Evolutionary conservation across 2,888 invertebrate genomes (phyloP), one percentile per base, ranked within the genome.

Genomic region (Mimachlamys varia): DNA sequence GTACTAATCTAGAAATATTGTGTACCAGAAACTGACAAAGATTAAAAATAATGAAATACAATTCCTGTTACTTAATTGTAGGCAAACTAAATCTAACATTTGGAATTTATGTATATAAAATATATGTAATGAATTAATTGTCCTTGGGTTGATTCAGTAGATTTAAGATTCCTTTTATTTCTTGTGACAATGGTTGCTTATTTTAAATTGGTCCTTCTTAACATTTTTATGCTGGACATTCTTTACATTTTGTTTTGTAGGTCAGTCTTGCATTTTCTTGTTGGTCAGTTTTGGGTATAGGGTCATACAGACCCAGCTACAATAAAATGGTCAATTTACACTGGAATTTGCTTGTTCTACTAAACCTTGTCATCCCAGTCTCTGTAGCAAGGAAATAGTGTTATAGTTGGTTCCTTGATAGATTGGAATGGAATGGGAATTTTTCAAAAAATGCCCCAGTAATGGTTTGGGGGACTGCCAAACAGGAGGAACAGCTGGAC

Each of bases 391-490:
- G 62, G 62, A n/a, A 62, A 62, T 1, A 17, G n/a, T 22, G 22
- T 62, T 62, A 44, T 10, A 76, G 76, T 33, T 76, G 27, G 76
- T 27, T 76, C 33, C 27, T 27, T 13, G 76, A 76, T 76, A 33
- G 76, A 33, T 76, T 13, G 22, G 76, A 76, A 15, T 76, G 62
- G 62, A 62, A 62, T 62, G 62, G 62, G 22, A 62, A 33, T 76
- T 27, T 76, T 76, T 33, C 33, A 33, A 5, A 76, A 76, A 33
- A 76, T 76, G 27, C 76, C 12, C 33, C 33, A 76, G 27, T 76
- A 76, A 76, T 76, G 27, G 76, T 76, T 76, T 76, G 76, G 33
- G 19, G 76, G 76, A 76, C 12, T 76, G 76, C 76, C 76, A 76
- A 76, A 33, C 76, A 27, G 27, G 33, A n/a, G 33, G 0, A 76